Base-by-base conservation (phyloP, 2,888 invertebrate species). In the Parnassius orleans region DNA sequence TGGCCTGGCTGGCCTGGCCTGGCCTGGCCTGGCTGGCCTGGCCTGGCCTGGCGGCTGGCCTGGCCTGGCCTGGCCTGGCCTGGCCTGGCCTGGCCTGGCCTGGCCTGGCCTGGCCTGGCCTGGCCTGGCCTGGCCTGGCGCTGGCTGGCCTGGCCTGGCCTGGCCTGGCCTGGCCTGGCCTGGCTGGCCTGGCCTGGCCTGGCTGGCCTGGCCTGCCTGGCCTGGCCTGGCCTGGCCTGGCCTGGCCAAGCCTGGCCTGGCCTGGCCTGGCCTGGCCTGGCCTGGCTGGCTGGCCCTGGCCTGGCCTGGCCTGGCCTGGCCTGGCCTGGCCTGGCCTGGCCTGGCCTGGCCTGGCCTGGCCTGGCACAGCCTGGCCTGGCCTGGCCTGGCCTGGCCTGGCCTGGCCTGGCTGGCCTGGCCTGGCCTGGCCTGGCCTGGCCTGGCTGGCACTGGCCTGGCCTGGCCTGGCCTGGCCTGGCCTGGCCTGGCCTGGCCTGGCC, bases 1-100 rank as follows among this genome's bases (percentile, higher is more conserved):
- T 43, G 43, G 43, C 43, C 43, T 43, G 43, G 43, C 43, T 9
- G 43, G n/a, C n/a, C 53, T 53, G 59, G 59, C 63, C 63, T 63
- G 59, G 63, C 63, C 63, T 63, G 59, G 63, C 63, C n/a, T n/a
- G n/a, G n/a, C 63, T 63, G 59, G 63, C 63, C 63, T 63, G 59
- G 59, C 63, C 63, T 63, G 53, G 58, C 63, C n/a, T n/a, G n/a
- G n/a, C n/a, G n/a, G n/a, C n/a, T n/a, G n/a, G n/a, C 43, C 43
- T 10, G 10, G 10, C 47, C 47, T 47, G 11, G 12, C 47, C 12
- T 3, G 3, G 12, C n/a, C 47, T 47, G 11, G 11, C n/a, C 10
- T 12, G 10, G 10, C 43, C 43, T 10, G n/a, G n/a, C n/a, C n/a
- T n/a, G n/a, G n/a, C n/a, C n/a, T n/a, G n/a, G n/a, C n/a, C n/a